These are phyloP conservation scores for Pseudomyrmex dendroicus DNA, from an alignment of 1,140 invertebrate species.

Conservation along the genomic window DNA sequence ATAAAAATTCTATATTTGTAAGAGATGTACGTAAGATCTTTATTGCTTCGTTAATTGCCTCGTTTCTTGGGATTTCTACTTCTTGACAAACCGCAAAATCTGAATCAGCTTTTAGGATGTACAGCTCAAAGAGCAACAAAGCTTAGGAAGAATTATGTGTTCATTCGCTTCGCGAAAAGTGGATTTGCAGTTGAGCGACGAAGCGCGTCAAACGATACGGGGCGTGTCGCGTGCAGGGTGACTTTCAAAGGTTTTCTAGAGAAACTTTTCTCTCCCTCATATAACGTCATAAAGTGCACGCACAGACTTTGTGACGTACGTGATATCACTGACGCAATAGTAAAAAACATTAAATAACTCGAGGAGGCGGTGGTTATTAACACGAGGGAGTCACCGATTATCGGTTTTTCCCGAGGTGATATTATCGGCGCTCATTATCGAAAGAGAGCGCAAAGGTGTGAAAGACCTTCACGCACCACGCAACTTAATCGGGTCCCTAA, in stretches of 20 bases:
- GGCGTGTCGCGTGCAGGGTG: background rate
- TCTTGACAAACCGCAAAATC: slow-evolving; percentile 10
- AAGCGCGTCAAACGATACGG: slow-evolving; percentile 37
- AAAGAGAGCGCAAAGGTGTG: slow-evolving; percentile 25
- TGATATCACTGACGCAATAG: background rate
- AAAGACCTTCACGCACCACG: slow-evolving; percentile 26
- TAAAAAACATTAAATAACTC: slow-evolving; percentile 29
- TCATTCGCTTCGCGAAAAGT: slow-evolving; percentile 61
- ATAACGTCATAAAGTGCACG: slow-evolving; percentile 29
- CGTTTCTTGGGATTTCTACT: background rate
- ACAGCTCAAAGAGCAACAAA: slow-evolving; percentile 60
- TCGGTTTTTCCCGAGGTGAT: background rate
- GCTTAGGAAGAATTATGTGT: slow-evolving; percentile 50
- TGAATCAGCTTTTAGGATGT: slow-evolving; percentile 45
- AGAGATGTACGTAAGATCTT: background rate
- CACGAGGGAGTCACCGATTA: background rate
- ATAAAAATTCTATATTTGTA: background rate
- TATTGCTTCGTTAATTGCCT: background rate
- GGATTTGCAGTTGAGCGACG: slow-evolving; percentile 60
- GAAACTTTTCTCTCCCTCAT: slow-evolving; percentile 8
- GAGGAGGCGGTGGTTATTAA: background rate
- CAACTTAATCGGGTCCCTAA: slow-evolving; percentile 41
- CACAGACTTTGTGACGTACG: background rate
- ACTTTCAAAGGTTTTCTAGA: slow-evolving; percentile 65
- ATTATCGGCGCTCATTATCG: slow-evolving; percentile 39